These are phyloP conservation scores for Polyodon spathula DNA, from an alignment of 2,113 vertebrate species.

Conservation along the genomic window DNA sequence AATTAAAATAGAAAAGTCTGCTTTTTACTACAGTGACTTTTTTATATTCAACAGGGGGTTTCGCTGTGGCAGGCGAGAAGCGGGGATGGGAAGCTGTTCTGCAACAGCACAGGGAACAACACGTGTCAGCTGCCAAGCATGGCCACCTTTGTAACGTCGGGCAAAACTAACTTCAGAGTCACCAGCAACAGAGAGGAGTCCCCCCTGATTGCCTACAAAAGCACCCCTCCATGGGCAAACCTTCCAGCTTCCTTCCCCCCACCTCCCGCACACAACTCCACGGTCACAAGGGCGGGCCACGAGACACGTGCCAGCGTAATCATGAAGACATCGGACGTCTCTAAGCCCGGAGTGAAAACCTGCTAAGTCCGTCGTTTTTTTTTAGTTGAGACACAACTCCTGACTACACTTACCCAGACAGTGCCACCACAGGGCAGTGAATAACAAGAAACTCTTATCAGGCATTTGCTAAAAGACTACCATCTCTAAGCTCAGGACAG, in stretches of 20 bases:
- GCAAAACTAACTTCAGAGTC: constrained; percentile 78
- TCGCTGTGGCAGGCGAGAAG: constrained; percentile 56
- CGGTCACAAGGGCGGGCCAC: constrained; percentile 49
- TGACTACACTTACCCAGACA: background rate
- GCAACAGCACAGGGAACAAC: constrained; percentile 59
- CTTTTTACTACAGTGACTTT: constrained; percentile 10
- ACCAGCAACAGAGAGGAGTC: constrained; percentile 72
- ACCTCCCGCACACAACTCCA: background rate
- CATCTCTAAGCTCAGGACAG: background rate
- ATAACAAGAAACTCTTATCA: background rate
- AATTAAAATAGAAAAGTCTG: background rate
- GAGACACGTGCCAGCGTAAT: constrained; percentile 91
- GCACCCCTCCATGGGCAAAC: constrained; percentile 58
- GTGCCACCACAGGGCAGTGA: background rate
- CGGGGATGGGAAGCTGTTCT: constrained; percentile 62
- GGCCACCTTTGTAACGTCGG: constrained; percentile 76
- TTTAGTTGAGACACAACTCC: constrained; percentile 36
- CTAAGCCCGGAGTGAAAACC: constrained; percentile 74
- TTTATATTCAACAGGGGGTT: constrained; percentile 48
- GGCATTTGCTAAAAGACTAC: background rate
- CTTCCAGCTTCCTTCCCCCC: constrained; percentile 51
- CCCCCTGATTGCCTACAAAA: constrained; percentile 66
- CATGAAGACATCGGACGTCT: constrained; percentile 91
- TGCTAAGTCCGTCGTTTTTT: constrained; percentile 57
- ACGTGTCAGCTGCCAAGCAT: constrained; percentile 74